Evolutionary conservation across 92 coral and sea anemone genomes (phyloP).

Genomic region (Palythoa caribaeorum): DNA sequence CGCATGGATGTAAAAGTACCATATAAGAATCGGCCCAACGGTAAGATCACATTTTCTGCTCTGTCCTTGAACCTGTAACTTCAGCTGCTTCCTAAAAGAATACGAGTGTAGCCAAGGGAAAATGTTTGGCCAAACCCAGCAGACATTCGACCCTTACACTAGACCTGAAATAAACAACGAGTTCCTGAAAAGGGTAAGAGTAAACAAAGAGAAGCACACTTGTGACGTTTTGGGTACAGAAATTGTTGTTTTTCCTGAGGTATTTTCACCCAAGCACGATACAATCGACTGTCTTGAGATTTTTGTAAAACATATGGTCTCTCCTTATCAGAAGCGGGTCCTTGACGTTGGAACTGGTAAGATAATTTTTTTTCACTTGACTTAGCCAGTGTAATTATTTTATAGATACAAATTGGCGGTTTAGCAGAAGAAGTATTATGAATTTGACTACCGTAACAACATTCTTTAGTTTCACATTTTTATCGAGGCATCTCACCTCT

Average conservation of each 20-base stretch:
- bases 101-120: background rate
- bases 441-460: no score
- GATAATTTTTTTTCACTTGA: background rate
- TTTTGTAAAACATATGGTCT: conserved; percentile 19
- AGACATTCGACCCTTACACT: conserved; percentile 8
- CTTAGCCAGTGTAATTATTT: no score
- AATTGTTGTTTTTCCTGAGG: conserved; percentile 4
- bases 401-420: no score
- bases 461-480: no score
- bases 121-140: conserved; percentile 11
- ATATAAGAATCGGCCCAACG: no score
- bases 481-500: no score
- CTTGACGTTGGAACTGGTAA: conserved; percentile 35
- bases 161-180: background rate
- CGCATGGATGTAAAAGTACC: no score
- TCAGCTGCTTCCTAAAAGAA: no score
- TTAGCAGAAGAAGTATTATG: no score
- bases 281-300: background rate
- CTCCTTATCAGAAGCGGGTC: conserved; percentile 20
- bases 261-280: background rate
- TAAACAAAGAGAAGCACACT: conserved; percentile 13
- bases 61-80: no score
- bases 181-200: background rate
- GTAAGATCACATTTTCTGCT: no score
- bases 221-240: background rate